Evolutionary conservation across 2,888 invertebrate genomes (phyloP).

Genomic region (Serripes groenlandicus): DNA sequence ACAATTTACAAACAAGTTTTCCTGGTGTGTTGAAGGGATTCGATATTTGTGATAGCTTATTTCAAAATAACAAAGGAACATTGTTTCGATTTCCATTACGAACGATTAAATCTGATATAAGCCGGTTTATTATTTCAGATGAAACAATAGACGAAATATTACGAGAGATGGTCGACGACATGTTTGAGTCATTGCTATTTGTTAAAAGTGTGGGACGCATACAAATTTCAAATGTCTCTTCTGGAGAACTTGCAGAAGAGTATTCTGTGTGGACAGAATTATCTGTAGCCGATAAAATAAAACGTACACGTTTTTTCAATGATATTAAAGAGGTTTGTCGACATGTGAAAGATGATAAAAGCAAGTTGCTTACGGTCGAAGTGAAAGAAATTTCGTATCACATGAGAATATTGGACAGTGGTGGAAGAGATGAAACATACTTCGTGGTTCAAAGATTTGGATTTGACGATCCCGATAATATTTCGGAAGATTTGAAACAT

Average conservation of each 20-base stretch:
- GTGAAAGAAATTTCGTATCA: constrained; percentile 34
- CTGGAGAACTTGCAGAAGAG: constrained; percentile 38
- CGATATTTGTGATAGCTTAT: constrained; percentile 54
- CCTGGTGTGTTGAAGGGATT: constrained; percentile 63
- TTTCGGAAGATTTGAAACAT: constrained; percentile 58
- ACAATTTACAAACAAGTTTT: constrained; percentile 42
- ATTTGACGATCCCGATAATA: constrained; percentile 34
- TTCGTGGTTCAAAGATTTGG: constrained; percentile 77
- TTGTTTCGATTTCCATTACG: constrained; percentile 66
- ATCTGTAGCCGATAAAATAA: constrained; percentile 28
- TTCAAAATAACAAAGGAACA: constrained; percentile 44
- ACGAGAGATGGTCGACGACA: constrained; percentile 27
- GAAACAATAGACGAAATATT: constrained; percentile 28
- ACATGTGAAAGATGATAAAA: constrained; percentile 3
- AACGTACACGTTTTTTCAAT: constrained; percentile 33
- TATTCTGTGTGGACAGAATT: constrained; percentile 44
- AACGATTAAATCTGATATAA: constrained; percentile 74
- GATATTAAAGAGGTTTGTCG: constrained; percentile 6
- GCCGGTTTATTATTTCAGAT: constrained; percentile 32
- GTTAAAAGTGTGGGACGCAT: constrained; percentile 37
- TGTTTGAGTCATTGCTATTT: constrained; percentile 55
- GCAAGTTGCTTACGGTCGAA: not conserved
- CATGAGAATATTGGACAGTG: constrained; percentile 26
- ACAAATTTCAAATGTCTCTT: constrained; percentile 45
- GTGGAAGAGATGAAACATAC: constrained; percentile 58